Conservation (phyloP, 2,797 vertebrate genomes). For the Chloroceryle amazona region DNA sequence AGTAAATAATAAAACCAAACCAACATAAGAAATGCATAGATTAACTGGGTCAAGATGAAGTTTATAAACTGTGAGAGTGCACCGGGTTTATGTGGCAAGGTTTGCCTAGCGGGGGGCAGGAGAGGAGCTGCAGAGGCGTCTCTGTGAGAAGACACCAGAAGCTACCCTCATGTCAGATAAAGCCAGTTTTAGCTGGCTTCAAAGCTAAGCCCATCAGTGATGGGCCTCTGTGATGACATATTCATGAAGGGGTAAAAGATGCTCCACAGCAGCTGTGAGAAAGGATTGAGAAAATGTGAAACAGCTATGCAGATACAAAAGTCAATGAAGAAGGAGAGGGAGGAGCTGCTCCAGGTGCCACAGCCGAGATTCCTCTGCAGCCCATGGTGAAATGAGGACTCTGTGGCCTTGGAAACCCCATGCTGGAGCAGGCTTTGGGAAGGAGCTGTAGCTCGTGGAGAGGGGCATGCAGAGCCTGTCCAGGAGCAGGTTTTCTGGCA, state of each 20-base stretch:
- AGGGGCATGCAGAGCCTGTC: background rate
- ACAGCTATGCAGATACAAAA: background rate
- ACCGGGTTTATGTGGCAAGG: background rate
- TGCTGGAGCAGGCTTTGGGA: background rate
- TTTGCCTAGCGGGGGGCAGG: rapidly evolving
- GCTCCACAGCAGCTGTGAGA: background rate
- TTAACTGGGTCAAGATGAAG: background rate
- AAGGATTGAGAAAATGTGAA: background rate
- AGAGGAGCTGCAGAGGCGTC: background rate
- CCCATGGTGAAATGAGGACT: background rate
- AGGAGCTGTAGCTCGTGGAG: background rate
- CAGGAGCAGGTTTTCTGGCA: background rate
- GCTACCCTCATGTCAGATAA: background rate
- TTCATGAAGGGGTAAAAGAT: background rate
- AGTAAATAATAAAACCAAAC: background rate
- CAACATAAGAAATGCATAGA: background rate
- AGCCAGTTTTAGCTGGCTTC: background rate
- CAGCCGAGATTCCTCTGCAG: background rate
- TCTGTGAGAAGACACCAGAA: background rate
- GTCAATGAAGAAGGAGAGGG: background rate
- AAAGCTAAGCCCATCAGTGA: background rate
- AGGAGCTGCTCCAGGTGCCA: rapidly evolving
- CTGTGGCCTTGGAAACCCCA: no score
- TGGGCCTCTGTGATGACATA: background rate
- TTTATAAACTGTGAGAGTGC: background rate